Base-by-base conservation (phyloP, 2,113 vertebrate species). In the Phylloscopus trochilus region DNA sequence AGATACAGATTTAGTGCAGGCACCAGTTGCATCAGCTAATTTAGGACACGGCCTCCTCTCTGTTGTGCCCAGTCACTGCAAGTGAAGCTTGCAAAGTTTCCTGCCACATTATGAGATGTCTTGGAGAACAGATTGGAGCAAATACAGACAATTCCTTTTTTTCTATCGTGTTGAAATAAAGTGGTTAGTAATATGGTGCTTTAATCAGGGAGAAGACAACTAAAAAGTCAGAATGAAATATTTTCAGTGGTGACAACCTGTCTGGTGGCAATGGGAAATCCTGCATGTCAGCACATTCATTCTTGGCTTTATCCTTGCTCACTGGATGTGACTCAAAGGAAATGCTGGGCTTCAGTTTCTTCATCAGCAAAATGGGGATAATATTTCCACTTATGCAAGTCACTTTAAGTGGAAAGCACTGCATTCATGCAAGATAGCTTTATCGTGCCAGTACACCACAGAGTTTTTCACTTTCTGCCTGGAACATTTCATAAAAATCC, bases 301-400 rank as follows among this genome's bases (percentile, higher is more conserved):
- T 97, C 90, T 94, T 96, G 93, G 95, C 90, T 95, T 89, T 87
- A 76, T 91, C 85, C 70, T 64, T 73, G 67, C 84, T 94, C 79
- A 88, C 86, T 95, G 94, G 90, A 95, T 96, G 83, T 35, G 77
- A 96, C 89, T 93, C 93, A 96, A 88, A 93, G 87, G 63, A 87
- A 94, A 91, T 1, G n/a, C 88, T 94, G 85, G 95, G 89, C 92
- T 95, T 93, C 88, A 90, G 83, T 90, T 94, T 93, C 86, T 95
- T 97, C 89, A 94, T 91, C 89, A 91, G 89, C 93, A 95, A 91
- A 96, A 83, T 78, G 78, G 86, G 87, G 69, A 96, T 91, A 85
- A 95, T 95, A 96, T 87, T 97, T 93, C 75, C 69, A 92, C 93
- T 96, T 95, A 83, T 82, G 92, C 91, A 96, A 96, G 89, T 92